Evolutionary conservation across 2,888 invertebrate species (phyloP), one percentile per base, ranked within the genome.

Genomic region (Drosophila tripunctata): DNA sequence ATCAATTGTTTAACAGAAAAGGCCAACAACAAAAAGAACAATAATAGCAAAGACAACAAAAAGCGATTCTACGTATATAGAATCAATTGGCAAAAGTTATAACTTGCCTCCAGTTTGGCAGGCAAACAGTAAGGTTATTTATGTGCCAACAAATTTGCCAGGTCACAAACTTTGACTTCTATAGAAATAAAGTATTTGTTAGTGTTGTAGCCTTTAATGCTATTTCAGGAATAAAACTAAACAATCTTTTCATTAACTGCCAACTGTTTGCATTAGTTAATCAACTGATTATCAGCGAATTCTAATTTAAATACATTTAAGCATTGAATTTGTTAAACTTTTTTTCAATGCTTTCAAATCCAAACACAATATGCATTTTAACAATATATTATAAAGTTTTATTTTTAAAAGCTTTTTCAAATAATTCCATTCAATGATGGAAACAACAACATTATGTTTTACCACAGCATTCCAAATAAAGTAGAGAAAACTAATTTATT

Each of bases 1-100:
- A 66, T 87, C 79, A 80, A 80, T 87, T 87, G 79, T 62, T 81
- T 67, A 87, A 87, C 65, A 80, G 78, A 80, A 81, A 80, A 81
- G 54, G 45, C 24, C 38, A 40, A 27, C 35, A 65, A 24, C n/a
- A 40, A 54, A 4, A 56, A 35, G 19, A 60, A 21, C 45, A 51
- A 50, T 19, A 51, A 65, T 27, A 72, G 44, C 43, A 44, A 12
- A 8, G n/a, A 19, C 17, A 40, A 40, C 14, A 40, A 38, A 40
- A 8, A 10, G 6, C 3, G 27, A 27, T 10, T n/a, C n/a, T n/a
- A n/a, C 24, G 17, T 31, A 33, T 43, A 40, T 64, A 56, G 71
- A 65, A 64, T 56, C 70, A 47, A 38, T 62, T 69, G 51, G 22
- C 56, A 51, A 17, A 38, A 48, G 48, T 38, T 58, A 27, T 56